These are phyloP conservation scores for Ptilodon capucinus DNA, from an alignment of 2,888 invertebrate species.

Conservation along the genomic window DNA sequence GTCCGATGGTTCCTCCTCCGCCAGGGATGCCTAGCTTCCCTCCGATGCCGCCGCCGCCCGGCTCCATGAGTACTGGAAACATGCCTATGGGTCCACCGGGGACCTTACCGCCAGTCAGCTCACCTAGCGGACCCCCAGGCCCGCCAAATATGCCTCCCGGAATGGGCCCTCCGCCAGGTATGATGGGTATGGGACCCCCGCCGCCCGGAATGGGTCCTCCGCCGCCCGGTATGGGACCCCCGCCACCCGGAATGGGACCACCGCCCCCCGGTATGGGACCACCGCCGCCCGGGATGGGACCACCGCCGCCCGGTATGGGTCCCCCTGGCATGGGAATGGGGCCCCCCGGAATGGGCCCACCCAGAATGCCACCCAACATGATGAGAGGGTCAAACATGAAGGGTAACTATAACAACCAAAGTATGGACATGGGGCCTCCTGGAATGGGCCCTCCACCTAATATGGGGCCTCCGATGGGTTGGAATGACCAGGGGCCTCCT, in stretches of 20 bases:
- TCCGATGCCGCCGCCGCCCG: slow-evolving; percentile 62
- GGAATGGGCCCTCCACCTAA: slow-evolving; percentile 71
- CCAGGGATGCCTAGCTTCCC: slow-evolving; percentile 60
- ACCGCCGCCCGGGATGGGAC: slow-evolving; percentile 35
- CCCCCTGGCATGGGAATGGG: slow-evolving; percentile 53
- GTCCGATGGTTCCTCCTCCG: slow-evolving; percentile 58
- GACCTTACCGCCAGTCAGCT: slow-evolving; percentile 18
- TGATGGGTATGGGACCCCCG: slow-evolving; percentile 55
- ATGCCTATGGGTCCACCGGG: slow-evolving; percentile 60
- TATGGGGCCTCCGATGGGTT: slow-evolving; percentile 61
- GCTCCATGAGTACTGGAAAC: slow-evolving; percentile 46
- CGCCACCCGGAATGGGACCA: slow-evolving; percentile 49
- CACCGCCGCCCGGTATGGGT: slow-evolving; percentile 49
- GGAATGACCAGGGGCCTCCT: slow-evolving; percentile 64
- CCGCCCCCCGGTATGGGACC: slow-evolving; percentile 47
- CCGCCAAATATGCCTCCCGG: slow-evolving; percentile 39
- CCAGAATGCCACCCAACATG: slow-evolving; percentile 66
- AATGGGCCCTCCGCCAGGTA: slow-evolving; percentile 44
- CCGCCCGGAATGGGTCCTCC: slow-evolving; percentile 40
- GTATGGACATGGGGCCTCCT: slow-evolving; percentile 71
- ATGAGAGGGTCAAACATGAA: slow-evolving; percentile 59
- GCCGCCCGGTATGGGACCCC: slow-evolving; percentile 44
- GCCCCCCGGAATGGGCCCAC: slow-evolving; percentile 63
- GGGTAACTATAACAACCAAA: slow-evolving; percentile 54
- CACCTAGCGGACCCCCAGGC: slow-evolving; percentile 30